These are phyloP conservation scores for Anisognathus igniventris DNA, from an alignment of 2,797 vertebrate species.

Conservation along the genomic window DNA sequence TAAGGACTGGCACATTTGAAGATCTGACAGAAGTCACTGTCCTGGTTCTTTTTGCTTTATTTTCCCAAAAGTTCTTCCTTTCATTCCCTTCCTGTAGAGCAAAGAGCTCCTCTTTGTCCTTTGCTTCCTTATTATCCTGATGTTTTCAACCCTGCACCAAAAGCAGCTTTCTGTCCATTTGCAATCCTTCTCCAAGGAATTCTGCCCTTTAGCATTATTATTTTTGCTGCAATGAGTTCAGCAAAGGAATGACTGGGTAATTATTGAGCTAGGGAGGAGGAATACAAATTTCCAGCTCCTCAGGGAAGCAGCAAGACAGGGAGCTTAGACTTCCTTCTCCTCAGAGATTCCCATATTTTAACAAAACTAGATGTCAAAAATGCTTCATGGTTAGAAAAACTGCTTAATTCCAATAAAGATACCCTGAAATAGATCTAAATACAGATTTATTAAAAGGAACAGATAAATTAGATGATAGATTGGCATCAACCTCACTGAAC, in stretches of 20 bases:
- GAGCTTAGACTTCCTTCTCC: background rate
- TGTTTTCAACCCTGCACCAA: background rate
- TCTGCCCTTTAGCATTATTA: background rate
- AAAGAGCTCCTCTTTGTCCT: background rate
- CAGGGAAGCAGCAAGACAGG: background rate
- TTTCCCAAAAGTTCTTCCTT: background rate
- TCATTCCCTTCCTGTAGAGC: background rate
- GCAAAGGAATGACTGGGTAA: background rate
- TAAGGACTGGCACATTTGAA: background rate
- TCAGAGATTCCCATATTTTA: background rate
- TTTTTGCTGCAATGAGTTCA: background rate
- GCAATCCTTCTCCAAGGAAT: background rate
- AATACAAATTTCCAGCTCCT: background rate
- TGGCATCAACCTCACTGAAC: background rate
- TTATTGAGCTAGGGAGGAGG: background rate
- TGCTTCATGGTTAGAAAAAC: background rate
- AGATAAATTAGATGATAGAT: background rate
- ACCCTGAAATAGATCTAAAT: background rate
- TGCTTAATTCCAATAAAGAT: background rate
- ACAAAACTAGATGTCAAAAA: background rate
- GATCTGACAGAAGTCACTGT: background rate
- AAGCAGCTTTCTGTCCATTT: background rate
- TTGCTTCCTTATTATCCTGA: background rate
- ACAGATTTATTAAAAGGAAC: background rate
- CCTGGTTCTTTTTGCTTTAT: background rate